A percentile compares a stretch with the other conserved stretches of the same genome.
Evolutionary conservation across 1,140 invertebrate genomes (phyloP).

Genomic region (Eurosta solidaginis): DNA sequence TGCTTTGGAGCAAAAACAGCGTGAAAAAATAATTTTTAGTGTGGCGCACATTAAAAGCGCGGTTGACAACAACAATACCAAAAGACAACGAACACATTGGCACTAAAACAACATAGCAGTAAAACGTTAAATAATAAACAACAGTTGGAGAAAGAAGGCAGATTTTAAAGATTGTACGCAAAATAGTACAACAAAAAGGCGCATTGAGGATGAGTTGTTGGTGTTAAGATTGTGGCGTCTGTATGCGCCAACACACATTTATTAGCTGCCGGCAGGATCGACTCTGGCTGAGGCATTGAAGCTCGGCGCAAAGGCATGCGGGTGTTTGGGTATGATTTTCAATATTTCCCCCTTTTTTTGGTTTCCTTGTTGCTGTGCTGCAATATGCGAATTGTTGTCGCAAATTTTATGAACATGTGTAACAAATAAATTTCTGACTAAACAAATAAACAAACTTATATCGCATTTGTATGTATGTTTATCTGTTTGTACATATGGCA

Average conservation of each 20-base stretch:
- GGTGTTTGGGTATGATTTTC: background rate
- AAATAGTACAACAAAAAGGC: background rate
- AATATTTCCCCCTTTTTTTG: background rate
- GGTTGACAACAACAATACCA: background rate
- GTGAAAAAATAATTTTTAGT: constrained; percentile 29
- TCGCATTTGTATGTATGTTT: background rate
- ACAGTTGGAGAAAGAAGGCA: background rate
- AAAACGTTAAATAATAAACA: constrained; percentile 25
- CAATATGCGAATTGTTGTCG: constrained; percentile 11
- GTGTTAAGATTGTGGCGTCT: background rate
- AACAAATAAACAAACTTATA: constrained; percentile 12
- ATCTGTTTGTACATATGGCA: too few species aligned
- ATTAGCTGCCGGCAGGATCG: constrained; percentile 2
- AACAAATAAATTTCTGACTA: constrained; percentile 29
- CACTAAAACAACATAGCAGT: constrained; percentile 13
- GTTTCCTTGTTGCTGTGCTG: background rate
- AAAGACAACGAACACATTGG: background rate
- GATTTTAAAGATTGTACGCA: background rate
- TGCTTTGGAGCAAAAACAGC: background rate
- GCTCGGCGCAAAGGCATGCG: background rate
- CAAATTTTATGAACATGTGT: constrained; percentile 30
- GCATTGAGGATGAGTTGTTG: background rate
- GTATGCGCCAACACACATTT: background rate
- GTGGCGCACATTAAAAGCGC: background rate
- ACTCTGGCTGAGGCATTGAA: background rate